Evolutionary conservation across 2,113 vertebrate genomes (phyloP).

Genomic region (Suncus etruscus): DNA sequence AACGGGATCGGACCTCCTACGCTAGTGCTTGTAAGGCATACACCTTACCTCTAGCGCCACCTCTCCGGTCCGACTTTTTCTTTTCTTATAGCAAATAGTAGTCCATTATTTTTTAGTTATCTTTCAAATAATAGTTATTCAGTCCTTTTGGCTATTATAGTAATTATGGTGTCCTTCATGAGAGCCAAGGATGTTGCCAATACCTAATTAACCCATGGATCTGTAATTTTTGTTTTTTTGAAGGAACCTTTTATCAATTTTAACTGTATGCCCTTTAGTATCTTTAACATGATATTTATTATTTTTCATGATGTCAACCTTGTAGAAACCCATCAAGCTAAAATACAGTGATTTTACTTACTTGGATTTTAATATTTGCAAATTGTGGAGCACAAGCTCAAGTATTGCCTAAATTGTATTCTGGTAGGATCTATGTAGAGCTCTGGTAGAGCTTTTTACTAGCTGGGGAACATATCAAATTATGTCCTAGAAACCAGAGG

Average conservation of each 20-base stretch:
- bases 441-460: too few species aligned
- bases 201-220: not conserved
- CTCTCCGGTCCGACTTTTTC: too few species aligned
- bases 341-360: not conserved
- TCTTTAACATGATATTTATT: not conserved
- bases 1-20: too few species aligned
- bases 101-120: not conserved
- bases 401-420: not conserved
- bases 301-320: not conserved
- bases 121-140: not conserved
- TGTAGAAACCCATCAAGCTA: not conserved
- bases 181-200: not conserved
- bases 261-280: slow-evolving; percentile 19
- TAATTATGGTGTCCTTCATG: slow-evolving; percentile 17
- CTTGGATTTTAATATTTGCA: not conserved
- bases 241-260: not conserved
- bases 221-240: slow-evolving; percentile 47
- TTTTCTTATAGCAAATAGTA: too few species aligned
- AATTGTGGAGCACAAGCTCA: not conserved
- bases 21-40: too few species aligned
- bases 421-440: not conserved
- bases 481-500: too few species aligned
- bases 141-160: not conserved
- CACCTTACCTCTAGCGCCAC: too few species aligned
- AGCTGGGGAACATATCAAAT: too few species aligned